Conservation (phyloP, 2,888 invertebrate genomes). For the Cantharis lateralis region DNA sequence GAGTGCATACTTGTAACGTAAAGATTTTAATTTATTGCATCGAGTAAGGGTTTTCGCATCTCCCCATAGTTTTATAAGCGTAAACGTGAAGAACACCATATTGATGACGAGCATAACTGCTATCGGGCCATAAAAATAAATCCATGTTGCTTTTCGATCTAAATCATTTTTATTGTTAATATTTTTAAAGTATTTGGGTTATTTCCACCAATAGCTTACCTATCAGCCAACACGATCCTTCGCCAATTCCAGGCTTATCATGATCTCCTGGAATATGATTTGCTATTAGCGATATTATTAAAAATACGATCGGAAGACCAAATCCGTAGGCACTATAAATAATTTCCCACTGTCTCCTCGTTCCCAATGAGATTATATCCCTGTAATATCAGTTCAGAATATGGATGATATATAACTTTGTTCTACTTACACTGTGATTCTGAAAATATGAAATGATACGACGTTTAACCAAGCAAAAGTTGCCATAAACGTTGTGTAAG, state of each 20-base stretch:
- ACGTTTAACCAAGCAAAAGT: conserved; percentile 77
- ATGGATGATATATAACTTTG: not conserved
- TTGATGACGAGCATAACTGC: conserved; percentile 62
- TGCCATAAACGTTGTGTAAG: conserved; percentile 62
- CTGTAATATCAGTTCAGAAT: conserved; percentile 35
- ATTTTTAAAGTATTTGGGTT: not conserved
- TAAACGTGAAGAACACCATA: conserved; percentile 62
- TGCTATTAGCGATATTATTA: conserved; percentile 59
- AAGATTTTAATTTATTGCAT: conserved; percentile 58
- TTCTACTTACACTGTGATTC: conserved; percentile 65
- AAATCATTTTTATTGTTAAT: not conserved
- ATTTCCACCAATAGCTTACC: conserved; percentile 55
- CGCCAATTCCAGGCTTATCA: conserved; percentile 64
- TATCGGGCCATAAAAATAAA: conserved; percentile 72
- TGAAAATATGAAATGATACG: conserved; percentile 70
- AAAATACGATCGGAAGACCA: conserved; percentile 61
- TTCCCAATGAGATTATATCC: conserved; percentile 51
- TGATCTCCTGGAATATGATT: conserved; percentile 62
- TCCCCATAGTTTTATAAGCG: conserved; percentile 63
- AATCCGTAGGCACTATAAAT: conserved; percentile 65
- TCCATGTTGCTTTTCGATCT: conserved; percentile 59
- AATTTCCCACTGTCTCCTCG: conserved; percentile 60
- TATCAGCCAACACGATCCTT: conserved; percentile 67
- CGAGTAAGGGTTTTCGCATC: conserved; percentile 55
- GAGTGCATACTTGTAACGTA: conserved; percentile 62